Base-by-base conservation (phyloP, 92 coral and sea anemone species). In the Zoanthus solanderi region DNA sequence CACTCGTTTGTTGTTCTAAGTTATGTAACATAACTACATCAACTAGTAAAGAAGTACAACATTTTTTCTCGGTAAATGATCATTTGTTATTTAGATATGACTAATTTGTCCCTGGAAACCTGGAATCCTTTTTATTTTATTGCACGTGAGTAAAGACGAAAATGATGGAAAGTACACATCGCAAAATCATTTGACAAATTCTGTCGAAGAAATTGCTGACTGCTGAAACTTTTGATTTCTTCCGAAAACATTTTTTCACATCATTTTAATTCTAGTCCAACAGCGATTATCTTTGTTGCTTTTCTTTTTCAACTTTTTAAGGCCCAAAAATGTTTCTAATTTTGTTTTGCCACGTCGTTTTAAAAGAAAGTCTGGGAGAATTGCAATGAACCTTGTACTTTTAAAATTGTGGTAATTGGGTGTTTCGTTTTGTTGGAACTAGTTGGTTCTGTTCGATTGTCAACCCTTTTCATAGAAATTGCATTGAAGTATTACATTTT, bases 91-190 rank as follows among this genome's bases (percentile, higher is more conserved):
- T 57, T 32, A 53, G 47, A 77, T 10, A 53, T 0, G 31, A 16
- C n/a, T 11, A 66, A 30, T 54, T 75, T 77, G 28, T 32, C 30
- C 45, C 15, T 77, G 46, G 16, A 29, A 77, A 56, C 45, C 15
- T 77, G 46, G 16, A 29, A 77, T 53, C 30, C 46, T 75, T 77
- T 77, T 8, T 2, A 18, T 12, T 14, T 14, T 10, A 37, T 17
- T 15, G 18, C 82, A 77, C 82, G 82, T 77, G 82, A 77, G 45
- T 18, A 23, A 50, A 75, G 60, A 29, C n/a, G 29, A 15, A 9
- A 23, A 23, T 23, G 23, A 13, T 54, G 67, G 14, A 7, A 30
- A 77, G 4, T 16, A 23, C 37, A 30, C 75, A 54, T 1, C 18
- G 0, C 28, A 3, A 50, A 66, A 53, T 52, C 79, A 30, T 77